Conservation (phyloP, 2,888 invertebrate species). For the Ceratothoa steindachneri region DNA sequence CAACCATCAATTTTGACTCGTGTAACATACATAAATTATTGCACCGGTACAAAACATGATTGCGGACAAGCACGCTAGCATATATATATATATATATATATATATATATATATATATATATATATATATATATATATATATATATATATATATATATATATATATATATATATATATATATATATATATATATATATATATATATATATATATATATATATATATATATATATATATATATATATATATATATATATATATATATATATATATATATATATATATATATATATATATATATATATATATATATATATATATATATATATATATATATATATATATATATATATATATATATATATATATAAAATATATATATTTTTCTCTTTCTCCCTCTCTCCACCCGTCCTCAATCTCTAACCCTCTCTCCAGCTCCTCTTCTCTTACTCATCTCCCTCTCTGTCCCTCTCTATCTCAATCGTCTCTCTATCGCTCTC, state of each 20-base stretch:
- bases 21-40: too few species aligned
- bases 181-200: slow-evolving; percentile 12
- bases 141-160: slow-evolving; percentile 7
- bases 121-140: slow-evolving; percentile 12
- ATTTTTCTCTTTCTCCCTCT: too few species aligned
- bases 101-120: slow-evolving; percentile 15
- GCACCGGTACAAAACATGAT: too few species aligned
- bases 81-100: slow-evolving; percentile 6
- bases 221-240: slow-evolving; percentile 11
- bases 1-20: too few species aligned
- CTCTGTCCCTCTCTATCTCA: neutral
- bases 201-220: neutral
- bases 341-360: too few species aligned
- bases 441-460: neutral
- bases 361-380: too few species aligned
- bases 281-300: slow-evolving; percentile 16
- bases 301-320: slow-evolving; percentile 18
- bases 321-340: slow-evolving; percentile 18
- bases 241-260: slow-evolving; percentile 19
- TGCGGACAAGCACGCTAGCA: neutral
- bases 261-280: slow-evolving; percentile 16
- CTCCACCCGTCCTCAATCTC: neutral
- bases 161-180: slow-evolving; percentile 11
- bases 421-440: neutral
- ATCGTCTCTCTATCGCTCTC: too few species aligned